Conservation (phyloP, 2,888 invertebrate species). For the Torymus auratus region DNA sequence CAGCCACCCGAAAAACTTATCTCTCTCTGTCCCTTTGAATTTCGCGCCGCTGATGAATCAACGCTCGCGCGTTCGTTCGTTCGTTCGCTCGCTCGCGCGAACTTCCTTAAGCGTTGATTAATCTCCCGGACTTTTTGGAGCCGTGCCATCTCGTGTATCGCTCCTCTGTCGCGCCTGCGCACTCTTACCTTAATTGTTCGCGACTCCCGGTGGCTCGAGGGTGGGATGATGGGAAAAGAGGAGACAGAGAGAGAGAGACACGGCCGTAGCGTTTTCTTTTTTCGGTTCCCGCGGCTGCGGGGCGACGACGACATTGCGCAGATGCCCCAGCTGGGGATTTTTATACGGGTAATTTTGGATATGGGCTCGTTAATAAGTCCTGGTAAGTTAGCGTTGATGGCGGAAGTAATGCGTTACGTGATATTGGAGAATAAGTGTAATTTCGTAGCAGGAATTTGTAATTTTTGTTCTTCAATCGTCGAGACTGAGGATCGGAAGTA, state of each 20-base stretch:
- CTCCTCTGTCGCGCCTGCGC: constrained; percentile 12
- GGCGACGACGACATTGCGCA: too few relatives aligned
- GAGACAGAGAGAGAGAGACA: too few relatives aligned
- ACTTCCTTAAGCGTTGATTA: constrained; percentile 59
- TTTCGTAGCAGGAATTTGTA: too few relatives aligned
- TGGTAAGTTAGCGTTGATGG: too few relatives aligned
- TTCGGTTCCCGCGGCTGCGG: background rate
- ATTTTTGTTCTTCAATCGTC: too few relatives aligned
- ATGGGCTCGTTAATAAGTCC: too few relatives aligned
- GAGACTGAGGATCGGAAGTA: too few relatives aligned
- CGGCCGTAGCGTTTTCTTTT: background rate
- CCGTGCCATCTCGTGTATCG: constrained; percentile 26
- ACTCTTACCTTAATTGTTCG: constrained; percentile 45
- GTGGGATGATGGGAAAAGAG: too few relatives aligned
- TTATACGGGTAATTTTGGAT: too few relatives aligned
- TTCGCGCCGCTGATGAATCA: constrained; percentile 56
- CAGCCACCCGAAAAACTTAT: constrained; percentile 47
- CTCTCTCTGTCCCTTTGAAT: constrained; percentile 55
- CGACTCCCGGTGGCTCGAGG: constrained; percentile 7
- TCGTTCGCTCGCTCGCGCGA: constrained; percentile 39
- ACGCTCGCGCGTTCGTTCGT: constrained; percentile 9
- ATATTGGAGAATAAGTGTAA: too few relatives aligned
- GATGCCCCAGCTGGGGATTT: too few relatives aligned
- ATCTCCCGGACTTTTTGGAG: constrained; percentile 57
- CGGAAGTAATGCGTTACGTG: too few relatives aligned